Base-by-base conservation (phyloP, 2,797 vertebrate species). In the Pteronotus mesoamericanus region DNA sequence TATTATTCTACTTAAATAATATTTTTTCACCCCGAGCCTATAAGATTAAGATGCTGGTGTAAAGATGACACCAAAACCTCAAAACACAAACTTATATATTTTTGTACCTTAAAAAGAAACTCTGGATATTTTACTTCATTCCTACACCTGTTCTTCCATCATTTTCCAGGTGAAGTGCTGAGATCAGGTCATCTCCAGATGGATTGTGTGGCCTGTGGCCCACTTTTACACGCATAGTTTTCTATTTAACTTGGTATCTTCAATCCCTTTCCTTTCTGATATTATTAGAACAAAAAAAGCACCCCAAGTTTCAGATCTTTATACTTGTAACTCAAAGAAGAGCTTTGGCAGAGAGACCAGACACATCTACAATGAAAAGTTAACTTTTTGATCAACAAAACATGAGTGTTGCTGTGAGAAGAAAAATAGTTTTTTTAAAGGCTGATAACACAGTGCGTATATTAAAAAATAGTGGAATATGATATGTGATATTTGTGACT, bases 351-450 rank as follows among this genome's bases (percentile, higher is more conserved):
- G 68, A 85, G 68, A 85, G 12, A 83, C 39, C 29, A 77, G 21
- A 88, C 10, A 59, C 53, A 78, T 86, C 24, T 89, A 78, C 2
- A 85, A 57, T 66, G 12, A 59, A 80, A 89, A 59, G 34, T 51
- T 85, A 77, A 80, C 86, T 77, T 64, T 89, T 95, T 91, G 44
- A 94, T 92, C 32, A 75, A 71, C 48, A 82, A 19, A 90, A 74
- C 77, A 24, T 74, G 51, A 87, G 2, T 78, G 34, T 59, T 53
- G 34, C 14, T 79, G 44, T 61, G 7, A 71, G 15, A 79, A 15
- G 0, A 10, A 24, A 83, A 87, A 59, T 24, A 72, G 34, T 34
- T 0, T 37, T 90, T 95, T 51, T 42, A 82, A 85, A 80, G 69
- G 15, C 0, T 46, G 2, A 32, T 46, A 87, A n/a, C 21, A 89